Evolutionary conservation across 2,888 invertebrate genomes (phyloP).

Genomic region (Eupithecia pulchellata): DNA sequence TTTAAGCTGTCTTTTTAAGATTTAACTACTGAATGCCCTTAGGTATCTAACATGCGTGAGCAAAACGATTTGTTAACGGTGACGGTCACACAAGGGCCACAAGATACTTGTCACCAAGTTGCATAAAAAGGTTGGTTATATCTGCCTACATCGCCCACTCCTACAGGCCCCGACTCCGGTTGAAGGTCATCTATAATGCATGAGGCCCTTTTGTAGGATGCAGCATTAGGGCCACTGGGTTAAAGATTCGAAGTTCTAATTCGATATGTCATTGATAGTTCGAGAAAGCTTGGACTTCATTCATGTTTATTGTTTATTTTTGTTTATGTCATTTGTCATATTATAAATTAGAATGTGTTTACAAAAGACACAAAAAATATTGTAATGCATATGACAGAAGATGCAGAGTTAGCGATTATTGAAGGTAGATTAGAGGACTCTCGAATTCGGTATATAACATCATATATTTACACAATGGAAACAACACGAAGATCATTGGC

Average conservation of each 20-base stretch:
- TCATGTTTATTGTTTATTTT: conserved; percentile 7
- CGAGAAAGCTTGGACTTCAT: conserved; percentile 28
- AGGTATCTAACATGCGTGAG: neutral
- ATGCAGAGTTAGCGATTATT: neutral
- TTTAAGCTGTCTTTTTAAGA: neutral
- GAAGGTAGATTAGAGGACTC: no score
- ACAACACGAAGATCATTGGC: neutral
- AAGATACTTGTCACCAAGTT: neutral
- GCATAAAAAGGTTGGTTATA: neutral
- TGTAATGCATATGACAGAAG: no score
- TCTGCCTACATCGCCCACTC: conserved; percentile 1
- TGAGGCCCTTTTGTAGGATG: conserved; percentile 46
- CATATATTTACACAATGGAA: neutral
- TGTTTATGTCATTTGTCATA: neutral
- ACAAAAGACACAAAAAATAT: neutral
- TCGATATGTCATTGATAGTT: conserved; percentile 30
- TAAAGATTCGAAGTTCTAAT: conserved; percentile 32
- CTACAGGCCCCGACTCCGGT: conserved; percentile 16
- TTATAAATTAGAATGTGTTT: neutral
- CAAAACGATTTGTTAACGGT: neutral
- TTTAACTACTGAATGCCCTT: conserved; percentile 1
- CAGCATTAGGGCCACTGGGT: conserved; percentile 40
- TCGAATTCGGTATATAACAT: no score
- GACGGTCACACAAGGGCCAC: neutral
- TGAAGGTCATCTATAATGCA: conserved; percentile 43